Base-by-base conservation (phyloP, 2,113 vertebrate species). In the Ctenomys sociabilis region DNA sequence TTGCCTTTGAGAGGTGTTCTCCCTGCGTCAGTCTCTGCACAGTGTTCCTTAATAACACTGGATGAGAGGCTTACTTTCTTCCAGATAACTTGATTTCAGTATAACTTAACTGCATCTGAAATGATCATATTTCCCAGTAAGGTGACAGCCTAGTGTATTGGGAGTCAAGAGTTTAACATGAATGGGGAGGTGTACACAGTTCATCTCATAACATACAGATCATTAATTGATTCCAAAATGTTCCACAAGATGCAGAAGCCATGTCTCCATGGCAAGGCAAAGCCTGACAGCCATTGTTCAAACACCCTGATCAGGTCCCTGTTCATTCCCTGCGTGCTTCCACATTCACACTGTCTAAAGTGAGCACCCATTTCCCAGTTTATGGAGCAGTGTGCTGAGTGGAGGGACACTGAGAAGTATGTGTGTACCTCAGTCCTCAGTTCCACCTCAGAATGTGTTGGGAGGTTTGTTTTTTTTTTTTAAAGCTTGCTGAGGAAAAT, bases 401-500 rank as follows among this genome's bases (percentile, higher is more conserved):
- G 11, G 19, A 81, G 13, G 4, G 19, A 64, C 66, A 37, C 68
- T 59, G 59, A 85, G 75, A 94, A 68, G 86, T 88, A 10, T 14
- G 68, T 77, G 70, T 19, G n/a, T 7, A 49, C 37, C 49, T 66
- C 84, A 61, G 14, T 91, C 86, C 63, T 61, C 75, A 37, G 77
- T 19, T 90, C 13, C 68, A 89, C 80, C 37, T 89, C 40, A 73
- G 84, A 35, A 78, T 81, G 10, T 91, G 63, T 49, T 22, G 66
- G 78, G 52, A 73, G 78, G 52, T 66, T 32, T 49, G 64, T 45
- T 94, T 85, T 87, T 95, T 37, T 49, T 72, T 45, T 94, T 85
- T 87, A 95, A 54, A 49, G 10, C 43, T 78, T 94, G n/a, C 72
- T 90, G 11, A 95, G 68, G 72, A 90, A 94, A 57, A 57, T 19